Evolutionary conservation across 2,113 vertebrate genomes (phyloP), one percentile per base, ranked within the genome.

Genomic region (Sebastes fasciatus): DNA sequence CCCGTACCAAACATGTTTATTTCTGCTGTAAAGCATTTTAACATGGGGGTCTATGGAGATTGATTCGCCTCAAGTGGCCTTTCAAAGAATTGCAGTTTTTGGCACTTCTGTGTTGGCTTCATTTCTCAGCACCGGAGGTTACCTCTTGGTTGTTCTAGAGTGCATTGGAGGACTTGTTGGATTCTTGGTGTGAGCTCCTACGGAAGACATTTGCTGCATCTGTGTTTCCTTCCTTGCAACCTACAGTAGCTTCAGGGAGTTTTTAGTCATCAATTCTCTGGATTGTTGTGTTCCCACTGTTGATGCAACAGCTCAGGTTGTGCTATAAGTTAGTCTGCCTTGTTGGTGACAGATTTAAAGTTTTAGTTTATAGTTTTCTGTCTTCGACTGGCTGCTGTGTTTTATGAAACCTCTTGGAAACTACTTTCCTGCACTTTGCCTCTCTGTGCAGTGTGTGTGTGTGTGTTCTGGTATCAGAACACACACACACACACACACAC

Each of bases 391-490:
- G 52, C 45, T 51, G 46, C 19, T 34, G 42, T 48, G 51, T 13
- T 46, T 61, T 42, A n/a, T 34, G 45, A 42, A 58, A 71, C n/a
- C 45, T 26, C 52, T 14, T 54, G n/a, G 21, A 42, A 72, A 64
- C n/a, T 5, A 40, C 34, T 43, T 34, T 34, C 34, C 34, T 34
- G 34, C 34, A 34, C 4, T 60, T 14, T 60, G 21, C 34, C 34
- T 60, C 58, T 79, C 8, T 12, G 16, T 55, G n/a, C 14, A 34
- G 19, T 64, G 26, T 61, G 3, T 48, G 49, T 48, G 49, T n/a
- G 58, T 49, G 2, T 26, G 10, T 43, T 80, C 66, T 80, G n/a
- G 7, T 13, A 40, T 64, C 55, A 80, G 40, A 72, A 45, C 52
- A 55, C 54, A 55, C 54, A 55, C 19, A n/a, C 19, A 54, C 7